These are phyloP conservation scores for Cistogaster globosa DNA, from an alignment of 2,888 invertebrate species.

Conservation along the genomic window DNA sequence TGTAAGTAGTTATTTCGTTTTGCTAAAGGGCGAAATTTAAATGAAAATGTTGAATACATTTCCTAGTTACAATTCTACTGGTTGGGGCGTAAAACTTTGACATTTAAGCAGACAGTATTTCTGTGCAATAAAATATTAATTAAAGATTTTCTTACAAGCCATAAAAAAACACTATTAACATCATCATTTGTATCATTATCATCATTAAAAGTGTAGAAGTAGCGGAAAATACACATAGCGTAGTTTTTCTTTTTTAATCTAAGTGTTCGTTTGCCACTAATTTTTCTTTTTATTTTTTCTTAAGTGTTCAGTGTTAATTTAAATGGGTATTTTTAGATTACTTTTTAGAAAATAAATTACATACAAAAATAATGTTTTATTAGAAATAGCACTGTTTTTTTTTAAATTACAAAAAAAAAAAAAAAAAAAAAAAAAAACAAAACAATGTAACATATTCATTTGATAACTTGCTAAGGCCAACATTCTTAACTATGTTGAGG, in stretches of 20 bases:
- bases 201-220: background rate
- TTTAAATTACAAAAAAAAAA: too few species aligned
- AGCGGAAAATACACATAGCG: too few species aligned
- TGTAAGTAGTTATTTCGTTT: slow-evolving; percentile 46
- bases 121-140: slow-evolving; percentile 50
- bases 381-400: too few species aligned
- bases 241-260: background rate
- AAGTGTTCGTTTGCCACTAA: background rate
- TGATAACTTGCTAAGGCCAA: too few species aligned
- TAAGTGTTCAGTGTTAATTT: too few species aligned
- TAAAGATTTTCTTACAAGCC: slow-evolving; percentile 18
- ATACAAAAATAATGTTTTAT: too few species aligned
- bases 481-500: too few species aligned
- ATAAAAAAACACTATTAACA: background rate
- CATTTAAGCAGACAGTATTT: slow-evolving; percentile 10
- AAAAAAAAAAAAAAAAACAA: too few species aligned
- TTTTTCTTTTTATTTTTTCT: background rate
- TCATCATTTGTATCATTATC: background rate
- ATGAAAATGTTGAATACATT: slow-evolving; percentile 15
- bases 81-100: slow-evolving; percentile 1
- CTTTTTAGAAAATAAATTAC: background rate
- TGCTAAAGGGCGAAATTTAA: slow-evolving; percentile 28
- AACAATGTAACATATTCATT: too few species aligned
- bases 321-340: background rate
- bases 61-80: background rate